Percentiles rank a stretch among this genome's conserved stretches.
phyloP scores from a whole-genome alignment of 1,140 invertebrate species.

The Megathymus violae region DNA sequence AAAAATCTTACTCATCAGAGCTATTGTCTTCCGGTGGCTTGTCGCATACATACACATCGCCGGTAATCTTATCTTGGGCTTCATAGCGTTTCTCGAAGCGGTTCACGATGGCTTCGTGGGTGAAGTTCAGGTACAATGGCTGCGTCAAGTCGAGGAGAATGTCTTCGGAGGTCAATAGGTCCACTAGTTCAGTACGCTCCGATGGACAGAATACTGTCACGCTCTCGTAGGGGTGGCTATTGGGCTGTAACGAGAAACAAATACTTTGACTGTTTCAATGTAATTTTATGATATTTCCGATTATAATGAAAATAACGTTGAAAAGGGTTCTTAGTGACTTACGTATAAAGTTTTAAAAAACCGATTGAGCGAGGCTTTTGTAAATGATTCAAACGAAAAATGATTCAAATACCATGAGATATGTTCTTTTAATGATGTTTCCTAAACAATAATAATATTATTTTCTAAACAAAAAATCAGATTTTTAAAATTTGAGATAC shows the following conservation, averaged over 20 bases:
- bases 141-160: conserved; percentile 90
- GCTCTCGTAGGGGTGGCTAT: conserved; percentile 90
- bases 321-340: no score
- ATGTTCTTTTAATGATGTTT: no score
- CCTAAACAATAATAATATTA: no score
- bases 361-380: no score
- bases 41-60: conserved; percentile 90
- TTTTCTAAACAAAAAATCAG: no score
- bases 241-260: conserved; percentile 84
- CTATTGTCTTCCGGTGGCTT: conserved; percentile 83
- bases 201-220: conserved; percentile 92
- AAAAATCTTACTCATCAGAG: conserved; percentile 82
- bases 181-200: conserved; percentile 87
- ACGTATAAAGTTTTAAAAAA: no score
- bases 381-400: no score
- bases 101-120: conserved; percentile 90
- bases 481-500: no score
- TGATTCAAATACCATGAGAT: no score
- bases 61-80: conserved; percentile 88
- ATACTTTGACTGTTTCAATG: background rate
- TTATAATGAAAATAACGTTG: no score
- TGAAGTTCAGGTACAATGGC: conserved; percentile 92
- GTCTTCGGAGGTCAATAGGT: conserved; percentile 89
- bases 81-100: conserved; percentile 86
- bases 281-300: no score